Percentiles rank a stretch among this genome's conserved stretches.
phyloP scores from a whole-genome alignment of 2,888 invertebrate species.

The Lordiphosa fenestrarum region DNA sequence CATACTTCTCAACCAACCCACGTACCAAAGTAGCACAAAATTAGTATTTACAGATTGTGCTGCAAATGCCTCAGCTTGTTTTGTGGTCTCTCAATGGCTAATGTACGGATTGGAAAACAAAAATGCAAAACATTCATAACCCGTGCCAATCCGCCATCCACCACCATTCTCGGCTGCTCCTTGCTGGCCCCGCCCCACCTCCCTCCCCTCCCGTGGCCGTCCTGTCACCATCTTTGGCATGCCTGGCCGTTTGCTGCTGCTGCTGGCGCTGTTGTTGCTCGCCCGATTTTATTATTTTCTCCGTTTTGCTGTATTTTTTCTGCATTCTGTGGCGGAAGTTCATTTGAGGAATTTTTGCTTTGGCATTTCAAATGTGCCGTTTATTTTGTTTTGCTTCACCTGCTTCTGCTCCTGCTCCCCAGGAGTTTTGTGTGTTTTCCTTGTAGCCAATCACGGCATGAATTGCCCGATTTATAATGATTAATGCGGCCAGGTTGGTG shows the following conservation, averaged over 20 bases:
- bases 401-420: background rate
- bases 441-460: slow-evolving; percentile 46
- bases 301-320: slow-evolving; percentile 20
- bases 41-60: too few species aligned
- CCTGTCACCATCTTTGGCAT: slow-evolving; percentile 24
- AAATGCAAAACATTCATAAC: too few species aligned
- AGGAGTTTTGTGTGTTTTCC: slow-evolving; percentile 5
- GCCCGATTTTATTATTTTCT: slow-evolving; percentile 37
- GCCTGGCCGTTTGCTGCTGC: slow-evolving; percentile 14
- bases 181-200: too few species aligned
- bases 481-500: slow-evolving; percentile 57
- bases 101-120: too few species aligned
- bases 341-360: slow-evolving; percentile 56
- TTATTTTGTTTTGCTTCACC: slow-evolving; percentile 28
- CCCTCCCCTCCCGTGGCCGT: background rate
- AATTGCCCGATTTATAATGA: slow-evolving; percentile 70
- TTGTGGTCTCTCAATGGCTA: too few species aligned
- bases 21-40: too few species aligned
- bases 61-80: too few species aligned
- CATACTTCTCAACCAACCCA: too few species aligned
- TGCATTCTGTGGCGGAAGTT: slow-evolving; percentile 54
- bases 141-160: too few species aligned
- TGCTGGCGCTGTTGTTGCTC: slow-evolving; percentile 24
- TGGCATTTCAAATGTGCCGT: slow-evolving; percentile 55
- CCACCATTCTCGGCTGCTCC: too few species aligned